phyloP scores from a whole-genome alignment of 2,113 vertebrate genomes.

The Corythornis vintsioides region DNA sequence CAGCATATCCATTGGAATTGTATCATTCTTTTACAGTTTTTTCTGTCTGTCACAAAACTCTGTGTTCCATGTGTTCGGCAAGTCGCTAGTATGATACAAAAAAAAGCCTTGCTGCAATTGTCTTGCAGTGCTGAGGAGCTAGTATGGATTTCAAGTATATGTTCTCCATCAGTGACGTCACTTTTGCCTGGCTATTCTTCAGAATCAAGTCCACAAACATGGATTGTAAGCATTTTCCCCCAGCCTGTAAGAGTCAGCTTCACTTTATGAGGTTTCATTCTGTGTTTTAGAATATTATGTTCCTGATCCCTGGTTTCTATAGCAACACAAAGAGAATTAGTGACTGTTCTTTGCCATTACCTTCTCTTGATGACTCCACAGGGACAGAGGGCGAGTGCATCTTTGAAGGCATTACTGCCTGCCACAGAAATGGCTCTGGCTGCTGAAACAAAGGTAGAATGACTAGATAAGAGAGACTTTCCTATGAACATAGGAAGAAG shows the following conservation, averaged over 20 bases:
- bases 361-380: background rate
- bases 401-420: background rate
- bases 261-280: background rate
- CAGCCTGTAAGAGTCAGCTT: background rate
- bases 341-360: slow-evolving; percentile 33
- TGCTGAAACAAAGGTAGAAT: slow-evolving; percentile 52
- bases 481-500: background rate
- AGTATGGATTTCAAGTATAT: background rate
- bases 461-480: background rate
- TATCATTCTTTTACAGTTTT: background rate
- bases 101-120: background rate
- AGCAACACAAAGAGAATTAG: slow-evolving; percentile 73
- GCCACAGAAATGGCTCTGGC: background rate
- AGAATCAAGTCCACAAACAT: background rate
- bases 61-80: fast-evolving
- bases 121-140: background rate
- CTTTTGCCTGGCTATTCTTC: background rate
- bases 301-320: slow-evolving; percentile 92
- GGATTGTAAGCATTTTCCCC: background rate
- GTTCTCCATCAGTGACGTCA: background rate
- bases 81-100: background rate
- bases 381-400: background rate
- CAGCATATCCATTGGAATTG: background rate
- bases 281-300: slow-evolving; percentile 83
- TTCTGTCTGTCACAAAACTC: background rate